phyloP scores from a whole-genome alignment of 2,113 vertebrate genomes.

The Chrysochloris asiatica region DNA sequence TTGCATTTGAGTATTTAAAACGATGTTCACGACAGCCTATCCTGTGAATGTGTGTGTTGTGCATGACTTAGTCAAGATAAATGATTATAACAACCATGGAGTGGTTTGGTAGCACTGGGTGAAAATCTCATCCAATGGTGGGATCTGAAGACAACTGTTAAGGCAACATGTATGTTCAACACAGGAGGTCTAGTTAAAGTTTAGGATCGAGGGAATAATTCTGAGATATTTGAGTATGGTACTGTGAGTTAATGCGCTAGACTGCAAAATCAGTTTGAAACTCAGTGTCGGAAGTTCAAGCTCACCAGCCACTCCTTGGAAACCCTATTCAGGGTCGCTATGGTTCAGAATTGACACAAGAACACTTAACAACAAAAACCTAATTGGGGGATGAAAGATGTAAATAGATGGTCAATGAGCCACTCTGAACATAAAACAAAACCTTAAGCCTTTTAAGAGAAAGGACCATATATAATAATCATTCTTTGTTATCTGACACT shows the following conservation, averaged over 20 bases:
- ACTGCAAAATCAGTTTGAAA: no score
- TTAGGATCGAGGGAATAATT: not conserved
- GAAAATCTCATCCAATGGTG: not conserved
- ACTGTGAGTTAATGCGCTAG: no score
- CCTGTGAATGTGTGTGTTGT: not conserved
- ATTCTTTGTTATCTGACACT: not conserved
- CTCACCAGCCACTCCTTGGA: no score
- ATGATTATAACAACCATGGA: not conserved
- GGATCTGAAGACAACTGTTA: not conserved
- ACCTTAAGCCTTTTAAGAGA: not conserved
- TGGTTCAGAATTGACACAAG: no score
- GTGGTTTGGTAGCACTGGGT: not conserved
- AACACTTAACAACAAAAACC: no score
- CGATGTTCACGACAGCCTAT: not conserved
- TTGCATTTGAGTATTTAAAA: not conserved
- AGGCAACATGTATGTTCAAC: not conserved
- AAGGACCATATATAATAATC: not conserved
- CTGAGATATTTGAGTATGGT: not conserved
- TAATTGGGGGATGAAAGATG: rapidly evolving
- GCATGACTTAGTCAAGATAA: not conserved
- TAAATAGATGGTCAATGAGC: not conserved
- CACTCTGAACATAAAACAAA: not conserved
- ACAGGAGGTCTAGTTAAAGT: not conserved
- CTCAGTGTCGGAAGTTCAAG: no score
- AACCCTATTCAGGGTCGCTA: no score